Percentiles rank a stretch among this genome's conserved stretches.
Evolutionary conservation across 23 tunicate species (phyloP).

Genomic region (Clavelina lepadiformis): DNA sequence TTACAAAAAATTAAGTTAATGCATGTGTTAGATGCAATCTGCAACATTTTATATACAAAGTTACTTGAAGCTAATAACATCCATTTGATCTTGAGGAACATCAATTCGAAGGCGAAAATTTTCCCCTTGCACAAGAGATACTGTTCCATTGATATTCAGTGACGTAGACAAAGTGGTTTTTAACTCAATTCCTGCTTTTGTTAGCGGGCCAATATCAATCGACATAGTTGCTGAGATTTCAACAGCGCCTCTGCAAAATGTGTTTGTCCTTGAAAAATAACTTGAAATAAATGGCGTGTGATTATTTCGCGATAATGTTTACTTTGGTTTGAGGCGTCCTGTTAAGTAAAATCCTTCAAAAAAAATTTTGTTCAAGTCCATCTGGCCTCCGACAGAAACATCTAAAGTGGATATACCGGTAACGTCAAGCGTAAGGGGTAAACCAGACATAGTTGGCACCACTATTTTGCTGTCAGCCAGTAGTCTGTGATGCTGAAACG

Average conservation of each 20-base stretch:
- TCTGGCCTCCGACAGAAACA: conserved; percentile 11
- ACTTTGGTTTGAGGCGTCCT: conserved; percentile 11
- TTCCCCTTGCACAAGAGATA: conserved; percentile 4
- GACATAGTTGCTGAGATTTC: conserved; percentile 17
- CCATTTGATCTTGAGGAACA: conserved; percentile 18
- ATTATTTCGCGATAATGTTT: no score
- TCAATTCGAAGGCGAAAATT: conserved; percentile 16
- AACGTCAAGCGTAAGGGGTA: conserved; percentile 1
- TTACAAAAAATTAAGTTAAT: no score
- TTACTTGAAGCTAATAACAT: conserved; percentile 5
- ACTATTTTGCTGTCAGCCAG: conserved; percentile 6
- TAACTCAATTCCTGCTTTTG: conserved; percentile 14
- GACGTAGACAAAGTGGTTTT: conserved; percentile 8
- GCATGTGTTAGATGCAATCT: no score
- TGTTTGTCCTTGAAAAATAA: not conserved
- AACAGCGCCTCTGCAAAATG: conserved; percentile 4
- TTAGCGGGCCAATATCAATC: not conserved
- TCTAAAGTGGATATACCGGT: conserved; percentile 3
- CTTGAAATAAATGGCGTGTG: not conserved
- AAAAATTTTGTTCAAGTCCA: conserved; percentile 3
- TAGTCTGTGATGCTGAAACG: conserved; percentile 4
- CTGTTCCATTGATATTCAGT: conserved; percentile 14
- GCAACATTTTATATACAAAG: not conserved
- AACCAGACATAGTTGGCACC: conserved; percentile 7
- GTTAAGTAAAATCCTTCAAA: conserved; percentile 10